A percentile compares a stretch with the other conserved stretches of the same genome.
phyloP scores from a whole-genome alignment of 2,113 vertebrate species.

The Perccottus glenii region DNA sequence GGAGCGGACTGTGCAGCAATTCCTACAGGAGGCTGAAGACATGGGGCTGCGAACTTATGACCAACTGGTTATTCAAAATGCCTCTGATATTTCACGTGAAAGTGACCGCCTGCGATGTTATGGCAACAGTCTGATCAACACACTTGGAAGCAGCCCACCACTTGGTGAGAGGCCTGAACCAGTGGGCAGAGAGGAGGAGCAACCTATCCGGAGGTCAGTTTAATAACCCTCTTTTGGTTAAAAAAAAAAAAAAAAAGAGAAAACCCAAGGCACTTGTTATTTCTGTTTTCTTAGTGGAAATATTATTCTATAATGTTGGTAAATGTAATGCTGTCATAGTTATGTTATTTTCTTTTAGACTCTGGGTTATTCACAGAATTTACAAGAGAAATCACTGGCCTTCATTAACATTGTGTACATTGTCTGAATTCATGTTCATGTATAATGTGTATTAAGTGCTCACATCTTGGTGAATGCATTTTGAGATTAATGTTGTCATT shows the following conservation, averaged over 20 bases:
- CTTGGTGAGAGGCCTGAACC: constrained; percentile 83
- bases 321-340: neutral
- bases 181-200: constrained; percentile 82
- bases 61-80: constrained; percentile 92
- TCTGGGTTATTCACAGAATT: constrained; percentile 32
- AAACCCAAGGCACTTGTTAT: too few relatives aligned
- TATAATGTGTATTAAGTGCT: neutral
- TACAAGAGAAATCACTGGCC: constrained; percentile 24
- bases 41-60: constrained; percentile 88
- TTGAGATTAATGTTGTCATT: constrained; percentile 62
- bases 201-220: constrained; percentile 81
- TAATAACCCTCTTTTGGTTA: neutral
- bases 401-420: constrained; percentile 6
- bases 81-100: constrained; percentile 90
- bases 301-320: neutral
- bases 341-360: neutral
- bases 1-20: constrained; percentile 80
- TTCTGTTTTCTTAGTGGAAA: too few relatives aligned
- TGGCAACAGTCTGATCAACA: constrained; percentile 52
- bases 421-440: neutral
- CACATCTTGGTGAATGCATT: neutral
- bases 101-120: constrained; percentile 87
- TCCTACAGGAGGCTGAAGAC: constrained; percentile 89
- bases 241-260: too few relatives aligned
- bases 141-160: constrained; percentile 63